A percentile compares a stretch with the other conserved stretches of the same genome.
Evolutionary conservation across 2,888 invertebrate species (phyloP).

Genomic region (Anodontia alba): DNA sequence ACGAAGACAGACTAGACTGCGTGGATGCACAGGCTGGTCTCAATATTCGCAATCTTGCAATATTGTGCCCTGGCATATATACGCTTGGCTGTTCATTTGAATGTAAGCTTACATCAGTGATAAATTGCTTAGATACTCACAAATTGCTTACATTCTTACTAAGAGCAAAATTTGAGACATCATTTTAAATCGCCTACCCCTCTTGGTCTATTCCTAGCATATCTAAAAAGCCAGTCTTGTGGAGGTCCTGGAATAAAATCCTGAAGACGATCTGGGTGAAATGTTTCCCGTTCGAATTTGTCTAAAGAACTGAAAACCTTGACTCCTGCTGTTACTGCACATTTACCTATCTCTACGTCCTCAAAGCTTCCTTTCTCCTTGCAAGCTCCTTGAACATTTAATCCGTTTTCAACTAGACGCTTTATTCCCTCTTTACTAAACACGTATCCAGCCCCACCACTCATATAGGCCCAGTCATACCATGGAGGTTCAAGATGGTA

Average conservation of each 20-base stretch:
- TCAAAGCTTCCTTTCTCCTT: slow-evolving; percentile 53
- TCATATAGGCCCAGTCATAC: slow-evolving; percentile 61
- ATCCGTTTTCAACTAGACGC: slow-evolving; percentile 48
- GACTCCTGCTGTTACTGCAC: slow-evolving; percentile 50
- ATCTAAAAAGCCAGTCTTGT: slow-evolving; percentile 55
- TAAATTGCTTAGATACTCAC: too few species aligned
- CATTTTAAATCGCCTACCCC: slow-evolving; percentile 53
- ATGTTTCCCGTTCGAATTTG: slow-evolving; percentile 56
- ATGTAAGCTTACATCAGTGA: too few species aligned
- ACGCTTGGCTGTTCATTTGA: too few species aligned
- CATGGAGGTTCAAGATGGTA: slow-evolving; percentile 56
- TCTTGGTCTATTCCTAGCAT: slow-evolving; percentile 58
- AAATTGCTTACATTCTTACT: too few species aligned
- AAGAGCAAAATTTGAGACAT: too few species aligned
- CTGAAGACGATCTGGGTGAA: slow-evolving; percentile 55
- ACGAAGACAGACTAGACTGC: too few species aligned
- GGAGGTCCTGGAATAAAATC: slow-evolving; percentile 60
- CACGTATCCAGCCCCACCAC: slow-evolving; percentile 61
- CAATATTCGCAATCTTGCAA: too few species aligned
- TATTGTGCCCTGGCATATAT: too few species aligned
- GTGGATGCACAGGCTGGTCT: too few species aligned
- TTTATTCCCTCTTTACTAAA: slow-evolving; percentile 53
- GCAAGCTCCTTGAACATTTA: slow-evolving; percentile 44
- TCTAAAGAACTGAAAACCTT: slow-evolving; percentile 52
- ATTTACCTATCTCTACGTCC: slow-evolving; percentile 56